Conservation (phyloP, 2,888 invertebrate species). For the Poecilobothrus nobilitatus region DNA sequence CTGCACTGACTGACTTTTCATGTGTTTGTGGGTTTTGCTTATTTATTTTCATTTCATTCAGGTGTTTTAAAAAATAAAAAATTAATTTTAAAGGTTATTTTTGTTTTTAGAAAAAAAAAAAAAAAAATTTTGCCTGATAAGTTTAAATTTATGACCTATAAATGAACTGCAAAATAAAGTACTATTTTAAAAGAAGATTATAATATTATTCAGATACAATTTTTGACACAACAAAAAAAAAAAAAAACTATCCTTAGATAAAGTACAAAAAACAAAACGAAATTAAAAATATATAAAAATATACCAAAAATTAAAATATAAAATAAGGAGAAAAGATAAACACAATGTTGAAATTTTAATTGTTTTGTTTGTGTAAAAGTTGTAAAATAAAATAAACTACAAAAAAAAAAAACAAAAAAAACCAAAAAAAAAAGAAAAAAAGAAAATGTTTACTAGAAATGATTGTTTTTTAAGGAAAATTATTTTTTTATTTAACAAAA, state of each 20-base stretch:
- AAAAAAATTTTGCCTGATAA: background rate
- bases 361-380: background rate
- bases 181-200: background rate
- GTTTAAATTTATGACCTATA: background rate
- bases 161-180: background rate
- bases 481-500: no score
- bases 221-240: background rate
- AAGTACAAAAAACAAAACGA: background rate
- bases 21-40: no score
- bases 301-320: background rate
- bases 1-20: no score
- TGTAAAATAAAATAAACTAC: background rate
- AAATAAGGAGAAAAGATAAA: background rate
- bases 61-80: no score
- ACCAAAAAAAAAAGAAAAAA: no score
- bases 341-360: background rate
- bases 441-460: no score
- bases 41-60: no score
- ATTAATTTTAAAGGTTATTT: no score
- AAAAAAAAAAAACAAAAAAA: no score
- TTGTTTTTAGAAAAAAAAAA: no score
- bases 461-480: no score
- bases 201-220: background rate
- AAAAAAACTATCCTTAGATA: background rate
- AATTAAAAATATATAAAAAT: background rate